Evolutionary conservation across 2,797 vertebrate genomes (phyloP), one percentile per base, ranked within the genome.

Genomic region (Semaprochilodus insignis): DNA sequence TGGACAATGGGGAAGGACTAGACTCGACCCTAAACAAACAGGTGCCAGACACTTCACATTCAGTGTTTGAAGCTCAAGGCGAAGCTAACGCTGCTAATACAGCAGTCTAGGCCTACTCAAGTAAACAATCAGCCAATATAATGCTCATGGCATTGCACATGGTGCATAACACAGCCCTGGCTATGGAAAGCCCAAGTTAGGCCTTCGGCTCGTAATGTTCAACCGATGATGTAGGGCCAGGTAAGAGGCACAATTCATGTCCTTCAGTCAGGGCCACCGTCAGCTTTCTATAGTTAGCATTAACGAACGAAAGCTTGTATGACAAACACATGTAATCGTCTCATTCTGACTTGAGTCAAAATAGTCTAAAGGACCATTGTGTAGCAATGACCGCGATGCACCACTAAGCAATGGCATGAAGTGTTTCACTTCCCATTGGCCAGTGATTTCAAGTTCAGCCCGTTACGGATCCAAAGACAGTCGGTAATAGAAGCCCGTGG

Each of bases 1-100:
- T 70, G 88, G 91, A 92, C 94, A 92, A 92, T 89, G 86, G 92
- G 91, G 90, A 93, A 92, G 85, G 76, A 87, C 90, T 89, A 91
- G 91, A 91, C 87, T 66, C 57, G 10, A 80, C 65, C 66, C 72
- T 25, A 81, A 77, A 77, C 36, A 15, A 78, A 60, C 16, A 74
- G 70, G 34, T 75, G 77, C 57, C 55, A 21, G 27, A 76, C 76
- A 44, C 16, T 94, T 94, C 93, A 95, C 94, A 95, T 94, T 95
- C 91, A 92, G 90, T 92, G 91, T 89, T 90, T 90, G 91, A 87
- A 52, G 63, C 69, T 62, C 55, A 51, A 74, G 57, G 51, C n/a
- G 21, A 72, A 44, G 40, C 4, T 27, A 27, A 69, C 23, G 55
- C 57, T 62, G 65, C 66, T 62, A 25, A 36, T 54, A 40, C 27